Percentiles rank a stretch among this genome's conserved stretches.
Evolutionary conservation across 2,888 invertebrate species (phyloP).

Genomic region (Lissocephala sabroskyi): DNA sequence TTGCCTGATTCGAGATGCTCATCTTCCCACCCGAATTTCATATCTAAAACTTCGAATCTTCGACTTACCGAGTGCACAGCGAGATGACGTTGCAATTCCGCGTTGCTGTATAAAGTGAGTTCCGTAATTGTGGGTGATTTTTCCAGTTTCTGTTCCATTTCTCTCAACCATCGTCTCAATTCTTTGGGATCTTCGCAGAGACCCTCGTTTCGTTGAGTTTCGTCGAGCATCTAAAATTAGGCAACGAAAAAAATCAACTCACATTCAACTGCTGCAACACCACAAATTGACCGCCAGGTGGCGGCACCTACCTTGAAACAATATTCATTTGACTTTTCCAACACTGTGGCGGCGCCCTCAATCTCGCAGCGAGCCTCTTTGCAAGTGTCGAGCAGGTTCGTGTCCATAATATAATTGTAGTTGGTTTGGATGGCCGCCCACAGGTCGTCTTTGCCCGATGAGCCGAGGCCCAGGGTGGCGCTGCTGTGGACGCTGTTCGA

Average conservation of each 20-base stretch:
- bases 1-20: not conserved
- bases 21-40: too few relatives aligned
- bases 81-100: constrained; percentile 84
- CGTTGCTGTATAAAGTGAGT: constrained; percentile 79
- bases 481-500: constrained; percentile 73
- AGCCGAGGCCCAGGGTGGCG: constrained; percentile 67
- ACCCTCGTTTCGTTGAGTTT: constrained; percentile 62
- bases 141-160: constrained; percentile 84
- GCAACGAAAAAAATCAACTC: constrained; percentile 14
- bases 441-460: constrained; percentile 84
- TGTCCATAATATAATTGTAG: constrained; percentile 96
- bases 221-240: constrained; percentile 62
- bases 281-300: not conserved
- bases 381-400: constrained; percentile 92
- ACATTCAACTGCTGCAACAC: constrained; percentile 1
- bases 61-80: constrained; percentile 88
- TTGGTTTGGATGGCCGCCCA: constrained; percentile 93
- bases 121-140: constrained; percentile 82
- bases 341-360: constrained; percentile 58
- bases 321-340: constrained; percentile 51
- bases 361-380: constrained; percentile 75
- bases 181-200: constrained; percentile 72
- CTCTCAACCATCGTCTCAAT: constrained; percentile 88
- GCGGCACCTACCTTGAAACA: constrained; percentile 66
- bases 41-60: too few relatives aligned